phyloP scores from a whole-genome alignment of 2,113 vertebrate genomes.

The Lampris megalopsis region DNA sequence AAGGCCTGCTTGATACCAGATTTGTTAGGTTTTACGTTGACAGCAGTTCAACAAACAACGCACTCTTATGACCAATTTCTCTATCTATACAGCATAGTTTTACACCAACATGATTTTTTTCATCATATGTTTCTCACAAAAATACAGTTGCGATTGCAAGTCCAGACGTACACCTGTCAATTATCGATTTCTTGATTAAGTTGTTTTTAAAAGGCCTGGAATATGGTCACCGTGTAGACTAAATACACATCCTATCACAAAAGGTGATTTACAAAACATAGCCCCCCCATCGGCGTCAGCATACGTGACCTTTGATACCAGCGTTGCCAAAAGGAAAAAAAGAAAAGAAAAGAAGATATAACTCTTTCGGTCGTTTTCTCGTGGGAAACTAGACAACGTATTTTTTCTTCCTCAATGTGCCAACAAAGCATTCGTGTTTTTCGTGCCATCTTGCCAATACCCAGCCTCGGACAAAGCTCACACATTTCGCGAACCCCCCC shows the following conservation, averaged over 20 bases:
- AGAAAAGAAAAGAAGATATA: neutral
- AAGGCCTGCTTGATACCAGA: too few species aligned
- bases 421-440: slow-evolving; percentile 53
- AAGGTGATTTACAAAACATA: neutral
- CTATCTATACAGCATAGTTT: too few species aligned
- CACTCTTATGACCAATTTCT: too few species aligned
- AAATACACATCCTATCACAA: neutral
- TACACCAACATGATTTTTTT: too few species aligned
- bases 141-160: too few species aligned
- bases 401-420: slow-evolving; percentile 19
- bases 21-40: too few species aligned
- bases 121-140: too few species aligned
- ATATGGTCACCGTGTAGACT: neutral
- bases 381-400: neutral
- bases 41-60: too few species aligned
- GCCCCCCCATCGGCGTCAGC: neutral
- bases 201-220: too few species aligned
- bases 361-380: neutral
- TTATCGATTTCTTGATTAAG: too few species aligned
- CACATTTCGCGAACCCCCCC: neutral
- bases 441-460: slow-evolving; percentile 62
- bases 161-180: too few species aligned
- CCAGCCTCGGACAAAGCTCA: neutral
- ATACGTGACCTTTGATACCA: neutral
- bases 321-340: neutral